These are phyloP conservation scores for Lampropteryx suffumata DNA, from an alignment of 2,888 invertebrate genomes.

Conservation along the genomic window DNA sequence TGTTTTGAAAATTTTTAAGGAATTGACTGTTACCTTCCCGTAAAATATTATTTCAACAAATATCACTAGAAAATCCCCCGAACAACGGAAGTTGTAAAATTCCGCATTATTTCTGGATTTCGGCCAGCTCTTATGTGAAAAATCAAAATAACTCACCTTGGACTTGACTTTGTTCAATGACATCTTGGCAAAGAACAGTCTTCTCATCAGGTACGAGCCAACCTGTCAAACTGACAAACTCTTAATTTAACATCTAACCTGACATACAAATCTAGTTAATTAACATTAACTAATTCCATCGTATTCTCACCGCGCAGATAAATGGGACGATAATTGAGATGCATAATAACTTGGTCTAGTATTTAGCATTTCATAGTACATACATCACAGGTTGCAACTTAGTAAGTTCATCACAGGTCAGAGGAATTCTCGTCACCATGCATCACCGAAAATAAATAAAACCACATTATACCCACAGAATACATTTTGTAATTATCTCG, in stretches of 20 bases:
- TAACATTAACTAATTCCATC: conserved; percentile 37
- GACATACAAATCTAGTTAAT: conserved; percentile 30
- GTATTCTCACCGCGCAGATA: too few species aligned
- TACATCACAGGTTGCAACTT: too few species aligned
- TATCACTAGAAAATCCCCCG: conserved; percentile 2
- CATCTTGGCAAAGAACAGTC: conserved; percentile 33
- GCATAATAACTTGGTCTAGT: too few species aligned
- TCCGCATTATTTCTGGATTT: conserved; percentile 59
- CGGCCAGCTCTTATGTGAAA: conserved; percentile 52
- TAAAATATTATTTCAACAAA: conserved; percentile 3
- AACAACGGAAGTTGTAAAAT: conserved; percentile 42
- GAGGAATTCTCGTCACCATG: too few species aligned
- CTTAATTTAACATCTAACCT: conserved; percentile 28
- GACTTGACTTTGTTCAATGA: conserved; percentile 58
- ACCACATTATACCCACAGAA: too few species aligned
- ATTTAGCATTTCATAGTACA: too few species aligned
- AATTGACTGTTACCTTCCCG: too few species aligned
- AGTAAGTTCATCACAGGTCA: too few species aligned
- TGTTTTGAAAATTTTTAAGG: too few species aligned
- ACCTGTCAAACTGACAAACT: conserved; percentile 36
- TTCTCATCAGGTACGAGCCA: conserved; percentile 42
- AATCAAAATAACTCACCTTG: conserved; percentile 66
- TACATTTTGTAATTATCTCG: not conserved
- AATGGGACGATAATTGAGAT: too few species aligned
- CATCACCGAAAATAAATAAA: too few species aligned